phyloP scores from a whole-genome alignment of 2,113 vertebrate genomes.

The Leptobrachium leishanense region DNA sequence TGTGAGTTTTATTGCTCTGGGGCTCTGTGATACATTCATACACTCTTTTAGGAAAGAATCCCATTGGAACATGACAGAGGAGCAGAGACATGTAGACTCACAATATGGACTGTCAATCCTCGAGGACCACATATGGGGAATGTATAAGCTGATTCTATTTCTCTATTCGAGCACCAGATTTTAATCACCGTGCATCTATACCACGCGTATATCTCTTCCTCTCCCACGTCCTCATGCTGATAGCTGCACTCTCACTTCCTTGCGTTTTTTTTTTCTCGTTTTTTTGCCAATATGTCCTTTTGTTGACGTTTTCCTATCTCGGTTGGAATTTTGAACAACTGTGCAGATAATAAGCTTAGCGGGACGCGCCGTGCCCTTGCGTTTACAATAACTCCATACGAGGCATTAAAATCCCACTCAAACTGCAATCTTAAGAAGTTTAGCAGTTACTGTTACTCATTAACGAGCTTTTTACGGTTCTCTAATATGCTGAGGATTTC shows the following conservation, averaged over 20 bases:
- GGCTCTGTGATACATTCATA: no score
- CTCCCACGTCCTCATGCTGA: neutral
- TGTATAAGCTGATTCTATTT: no score
- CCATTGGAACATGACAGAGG: no score
- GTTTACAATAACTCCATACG: slow-evolving; percentile 30
- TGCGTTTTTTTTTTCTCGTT: neutral
- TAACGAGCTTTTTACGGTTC: slow-evolving; percentile 40
- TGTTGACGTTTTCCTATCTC: neutral
- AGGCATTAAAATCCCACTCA: slow-evolving; percentile 34
- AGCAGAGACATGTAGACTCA: no score
- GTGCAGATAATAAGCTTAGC: slow-evolving; percentile 3
- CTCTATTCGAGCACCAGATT: no score
- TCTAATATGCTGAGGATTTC: slow-evolving; percentile 36
- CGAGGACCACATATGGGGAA: no score
- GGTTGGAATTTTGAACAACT: neutral
- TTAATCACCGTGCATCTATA: no score
- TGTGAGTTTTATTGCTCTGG: no score
- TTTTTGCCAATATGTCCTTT: neutral
- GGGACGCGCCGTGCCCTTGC: slow-evolving; percentile 9
- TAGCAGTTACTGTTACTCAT: slow-evolving; percentile 33
- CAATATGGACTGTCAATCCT: no score
- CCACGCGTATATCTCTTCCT: no score
- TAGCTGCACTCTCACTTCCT: neutral
- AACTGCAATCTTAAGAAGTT: slow-evolving; percentile 14
- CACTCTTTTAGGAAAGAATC: no score